phyloP scores from a whole-genome alignment of 2,113 vertebrate genomes.

The Isichthys henryi region DNA sequence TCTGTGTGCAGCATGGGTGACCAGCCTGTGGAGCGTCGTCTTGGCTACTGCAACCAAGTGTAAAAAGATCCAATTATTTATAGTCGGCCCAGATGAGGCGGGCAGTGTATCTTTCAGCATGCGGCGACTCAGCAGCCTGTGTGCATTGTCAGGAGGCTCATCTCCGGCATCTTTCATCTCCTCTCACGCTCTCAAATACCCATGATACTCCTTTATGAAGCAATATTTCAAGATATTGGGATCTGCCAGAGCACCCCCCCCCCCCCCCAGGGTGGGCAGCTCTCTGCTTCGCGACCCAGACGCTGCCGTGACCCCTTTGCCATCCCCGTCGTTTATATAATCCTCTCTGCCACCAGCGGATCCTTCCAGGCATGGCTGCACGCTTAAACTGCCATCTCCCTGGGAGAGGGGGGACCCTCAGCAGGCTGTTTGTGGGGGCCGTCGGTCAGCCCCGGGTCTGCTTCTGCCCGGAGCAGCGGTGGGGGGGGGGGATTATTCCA shows the following conservation, averaged over 20 bases:
- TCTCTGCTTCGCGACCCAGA: not conserved
- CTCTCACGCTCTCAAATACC: constrained; percentile 44
- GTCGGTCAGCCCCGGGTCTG: not conserved
- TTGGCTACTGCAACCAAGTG: constrained; percentile 32
- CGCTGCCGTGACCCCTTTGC: not conserved
- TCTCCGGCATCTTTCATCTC: constrained; percentile 41
- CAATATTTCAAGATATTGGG: constrained; percentile 36
- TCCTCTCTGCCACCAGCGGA: not conserved
- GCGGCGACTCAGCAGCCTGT: constrained; percentile 27
- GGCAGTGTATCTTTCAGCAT: constrained; percentile 50
- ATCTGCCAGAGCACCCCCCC: constrained; percentile 16
- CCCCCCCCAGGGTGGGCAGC: not conserved
- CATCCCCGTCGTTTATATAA: not conserved
- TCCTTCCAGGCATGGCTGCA: not conserved
- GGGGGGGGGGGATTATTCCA: not conserved
- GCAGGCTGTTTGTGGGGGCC: not conserved
- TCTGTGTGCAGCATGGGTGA: not conserved
- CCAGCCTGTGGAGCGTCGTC: not conserved
- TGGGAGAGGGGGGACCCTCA: not conserved
- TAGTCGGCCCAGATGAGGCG: not conserved
- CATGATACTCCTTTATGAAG: constrained; percentile 36
- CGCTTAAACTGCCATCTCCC: not conserved
- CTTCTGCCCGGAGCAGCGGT: not conserved
- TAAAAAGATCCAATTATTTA: constrained; percentile 46
- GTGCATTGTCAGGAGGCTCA: constrained; percentile 21